Conservation (phyloP, 2,888 invertebrate species). For the Hipparchia sbordonii region DNA sequence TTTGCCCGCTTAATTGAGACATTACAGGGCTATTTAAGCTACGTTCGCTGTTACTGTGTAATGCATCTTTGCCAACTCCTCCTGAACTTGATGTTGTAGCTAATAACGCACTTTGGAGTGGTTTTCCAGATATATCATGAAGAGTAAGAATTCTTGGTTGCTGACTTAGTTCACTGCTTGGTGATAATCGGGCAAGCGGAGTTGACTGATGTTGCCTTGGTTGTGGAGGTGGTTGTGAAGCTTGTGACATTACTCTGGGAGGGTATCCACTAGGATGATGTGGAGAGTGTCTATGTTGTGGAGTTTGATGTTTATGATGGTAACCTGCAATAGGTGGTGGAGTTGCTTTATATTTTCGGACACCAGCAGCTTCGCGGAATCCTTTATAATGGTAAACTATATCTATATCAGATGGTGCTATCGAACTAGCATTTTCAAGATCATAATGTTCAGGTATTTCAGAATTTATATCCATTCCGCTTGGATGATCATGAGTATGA, state of each 20-base stretch:
- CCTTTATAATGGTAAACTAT: conserved; percentile 98
- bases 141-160: conserved; percentile 96
- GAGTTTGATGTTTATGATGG: conserved; percentile 88
- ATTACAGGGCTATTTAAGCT: conserved; percentile 96
- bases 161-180: conserved; percentile 96
- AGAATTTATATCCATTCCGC: conserved; percentile 88
- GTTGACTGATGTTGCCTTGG: conserved; percentile 93
- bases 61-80: conserved; percentile 93
- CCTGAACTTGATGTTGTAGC: conserved; percentile 95
- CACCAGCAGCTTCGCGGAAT: conserved; percentile 92
- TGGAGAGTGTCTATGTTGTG: conserved; percentile 90
- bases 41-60: conserved; percentile 95
- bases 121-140: conserved; percentile 96
- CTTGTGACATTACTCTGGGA: conserved; percentile 87
- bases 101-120: conserved; percentile 92
- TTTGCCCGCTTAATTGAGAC: conserved; percentile 94
- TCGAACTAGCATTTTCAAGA: conserved; percentile 97
- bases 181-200: conserved; percentile 94
- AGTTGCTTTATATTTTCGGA: conserved; percentile 93
- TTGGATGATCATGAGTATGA: conserved; percentile 88
- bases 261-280: conserved; percentile 90
- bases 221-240: conserved; percentile 86
- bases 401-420: conserved; percentile 98
- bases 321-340: conserved; percentile 91
- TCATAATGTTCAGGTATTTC: conserved; percentile 97